phyloP scores from a whole-genome alignment of 2,797 vertebrate species.

The Xenops minutus region DNA sequence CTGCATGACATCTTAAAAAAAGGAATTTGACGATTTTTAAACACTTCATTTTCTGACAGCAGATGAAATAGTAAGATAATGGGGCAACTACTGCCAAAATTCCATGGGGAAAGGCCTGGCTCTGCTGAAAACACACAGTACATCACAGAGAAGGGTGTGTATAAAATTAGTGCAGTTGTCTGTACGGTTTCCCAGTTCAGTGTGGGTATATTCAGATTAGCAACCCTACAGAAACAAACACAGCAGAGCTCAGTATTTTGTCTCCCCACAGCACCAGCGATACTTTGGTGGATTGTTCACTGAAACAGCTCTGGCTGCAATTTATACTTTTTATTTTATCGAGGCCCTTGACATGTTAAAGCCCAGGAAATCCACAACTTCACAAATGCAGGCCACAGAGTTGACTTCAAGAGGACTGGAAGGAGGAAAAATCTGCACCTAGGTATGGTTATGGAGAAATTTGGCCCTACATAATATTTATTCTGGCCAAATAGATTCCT shows the following conservation, averaged over 20 bases:
- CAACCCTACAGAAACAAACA: background rate
- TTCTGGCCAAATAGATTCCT: background rate
- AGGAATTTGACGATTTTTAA: background rate
- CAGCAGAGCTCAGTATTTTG: background rate
- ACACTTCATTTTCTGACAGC: background rate
- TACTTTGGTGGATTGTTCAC: background rate
- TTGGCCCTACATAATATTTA: background rate
- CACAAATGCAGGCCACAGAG: background rate
- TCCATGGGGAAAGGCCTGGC: background rate
- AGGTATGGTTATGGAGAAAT: background rate
- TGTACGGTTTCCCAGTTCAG: background rate
- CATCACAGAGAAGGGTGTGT: background rate
- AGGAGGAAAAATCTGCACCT: background rate
- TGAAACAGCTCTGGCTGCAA: background rate
- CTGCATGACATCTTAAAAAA: background rate
- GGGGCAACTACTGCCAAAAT: background rate
- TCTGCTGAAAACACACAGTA: background rate
- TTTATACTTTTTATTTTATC: slow-evolving; percentile 1
- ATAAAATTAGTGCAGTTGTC: background rate
- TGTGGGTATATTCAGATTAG: background rate
- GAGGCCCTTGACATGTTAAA: background rate
- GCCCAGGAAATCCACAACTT: background rate
- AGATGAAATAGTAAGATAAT: background rate
- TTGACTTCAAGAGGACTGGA: background rate
- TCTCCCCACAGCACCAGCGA: background rate